Evolutionary conservation across 2,113 vertebrate genomes (phyloP), one percentile per base, ranked within the genome.

Genomic region (Lanius collurio): DNA sequence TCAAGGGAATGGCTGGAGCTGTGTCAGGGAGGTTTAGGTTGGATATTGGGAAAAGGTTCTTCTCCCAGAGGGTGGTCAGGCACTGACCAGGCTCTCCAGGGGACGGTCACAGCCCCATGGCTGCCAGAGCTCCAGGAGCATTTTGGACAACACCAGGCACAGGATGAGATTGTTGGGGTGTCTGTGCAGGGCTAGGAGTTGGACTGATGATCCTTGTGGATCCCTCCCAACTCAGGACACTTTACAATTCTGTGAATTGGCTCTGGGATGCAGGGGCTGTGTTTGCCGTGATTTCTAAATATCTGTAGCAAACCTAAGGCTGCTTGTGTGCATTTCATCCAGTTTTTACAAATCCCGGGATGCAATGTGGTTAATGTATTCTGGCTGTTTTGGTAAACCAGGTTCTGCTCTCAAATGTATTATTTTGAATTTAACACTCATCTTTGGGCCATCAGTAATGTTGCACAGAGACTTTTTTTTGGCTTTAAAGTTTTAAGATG

Each of bases 31-130:
- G 27, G 31, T 1, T 55, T 20, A 20, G 47, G 35, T 11, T 26
- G 63, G 63, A 19, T 22, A 26, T 20, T 4, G 18, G 35, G 56
- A 7, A 19, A 63, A 56, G 19, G 5, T 44, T 77, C 49, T 77
- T 70, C 5, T 7, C 7, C 9, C 63, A 28, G 12, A 49, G n/a
- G 11, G 26, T 63, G 35, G 8, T 41, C 3, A 10, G 35, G 35
- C 41, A 33, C 35, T 62, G 70, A 1, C 0, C 3, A 42, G 60
- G 35, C 35, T 77, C 47, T 30, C 26, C 56, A 42, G 49, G 49
- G 41, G 55, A 41, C 55, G 63, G 31, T 0, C 71, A 33, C 5
- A 1, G 49, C 41, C 30, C 31, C 12, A 15, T 0, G 0, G 30
- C 52, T 76, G 17, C 3, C 87, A 56, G 22, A 83, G 49, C 27